Evolutionary conservation across 2,797 vertebrate species (phyloP).

Genomic region (Valencia hispanica): DNA sequence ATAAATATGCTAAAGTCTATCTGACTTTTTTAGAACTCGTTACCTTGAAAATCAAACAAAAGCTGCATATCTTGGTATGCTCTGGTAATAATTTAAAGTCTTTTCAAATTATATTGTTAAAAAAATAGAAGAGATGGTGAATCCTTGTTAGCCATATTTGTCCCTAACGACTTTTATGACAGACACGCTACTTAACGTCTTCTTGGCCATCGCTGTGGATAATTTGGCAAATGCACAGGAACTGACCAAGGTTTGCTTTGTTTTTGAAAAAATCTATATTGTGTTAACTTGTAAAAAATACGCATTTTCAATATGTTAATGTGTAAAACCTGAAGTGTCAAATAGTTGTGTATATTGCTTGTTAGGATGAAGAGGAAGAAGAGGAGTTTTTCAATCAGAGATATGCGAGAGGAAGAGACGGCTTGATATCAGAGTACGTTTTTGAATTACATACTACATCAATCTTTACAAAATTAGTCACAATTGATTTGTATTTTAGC

Average conservation of each 20-base stretch:
- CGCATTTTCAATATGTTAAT: not conserved
- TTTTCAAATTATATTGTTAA: not conserved
- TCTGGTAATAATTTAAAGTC: not conserved
- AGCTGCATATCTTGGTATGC: not conserved
- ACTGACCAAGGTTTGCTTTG: slow-evolving; percentile 89
- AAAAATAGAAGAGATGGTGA: not conserved
- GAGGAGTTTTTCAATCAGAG: slow-evolving; percentile 98
- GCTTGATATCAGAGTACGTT: slow-evolving; percentile 98
- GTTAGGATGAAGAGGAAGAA: slow-evolving; percentile 96
- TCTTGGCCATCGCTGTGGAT: slow-evolving; percentile 93
- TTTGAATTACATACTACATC: slow-evolving; percentile 25
- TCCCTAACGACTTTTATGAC: slow-evolving; percentile 68
- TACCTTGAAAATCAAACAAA: not conserved
- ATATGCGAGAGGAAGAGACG: slow-evolving; percentile 88
- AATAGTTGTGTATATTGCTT: not conserved
- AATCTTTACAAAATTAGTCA: slow-evolving; percentile 16
- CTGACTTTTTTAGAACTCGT: not conserved
- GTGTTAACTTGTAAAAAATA: not conserved
- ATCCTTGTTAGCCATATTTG: slow-evolving; percentile 1
- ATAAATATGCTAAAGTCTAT: not conserved
- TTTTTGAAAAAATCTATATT: not conserved
- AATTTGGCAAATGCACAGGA: slow-evolving; percentile 98
- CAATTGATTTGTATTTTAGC: slow-evolving; percentile 1
- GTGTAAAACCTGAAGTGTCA: not conserved
- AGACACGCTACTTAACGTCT: slow-evolving; percentile 93